Conservation (phyloP, 2,888 invertebrate species). For the Rhopalosiphum nymphaeae region DNA sequence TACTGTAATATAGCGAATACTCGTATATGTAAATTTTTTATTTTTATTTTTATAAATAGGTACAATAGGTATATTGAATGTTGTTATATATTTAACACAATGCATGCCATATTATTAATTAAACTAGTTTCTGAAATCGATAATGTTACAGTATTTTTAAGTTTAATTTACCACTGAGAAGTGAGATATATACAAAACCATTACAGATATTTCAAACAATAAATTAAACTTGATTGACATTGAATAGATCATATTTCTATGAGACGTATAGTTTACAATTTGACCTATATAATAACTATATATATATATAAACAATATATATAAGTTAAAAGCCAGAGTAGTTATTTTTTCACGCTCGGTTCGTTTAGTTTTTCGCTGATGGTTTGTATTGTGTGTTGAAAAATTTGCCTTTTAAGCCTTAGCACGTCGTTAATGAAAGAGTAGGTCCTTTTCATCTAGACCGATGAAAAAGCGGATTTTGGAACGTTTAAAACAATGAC, state of each 20-base stretch:
- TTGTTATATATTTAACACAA: too few species aligned
- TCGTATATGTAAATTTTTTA: too few species aligned
- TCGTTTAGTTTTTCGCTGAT: constrained; percentile 51
- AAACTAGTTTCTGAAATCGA: too few species aligned
- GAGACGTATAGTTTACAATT: not conserved
- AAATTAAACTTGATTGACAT: not conserved
- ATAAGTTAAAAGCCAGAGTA: constrained; percentile 10
- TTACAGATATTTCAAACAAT: not conserved
- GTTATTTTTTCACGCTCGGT: constrained; percentile 52
- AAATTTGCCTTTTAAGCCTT: constrained; percentile 64
- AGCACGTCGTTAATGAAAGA: constrained; percentile 62
- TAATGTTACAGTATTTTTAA: not conserved
- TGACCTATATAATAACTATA: constrained; percentile 24
- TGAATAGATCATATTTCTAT: not conserved
- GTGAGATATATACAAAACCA: not conserved
- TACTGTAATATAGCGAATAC: not conserved
- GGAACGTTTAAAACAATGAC: constrained; percentile 64
- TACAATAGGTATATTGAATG: too few species aligned
- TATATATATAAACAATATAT: not conserved
- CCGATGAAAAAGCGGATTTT: constrained; percentile 63
- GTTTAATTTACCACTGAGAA: not conserved
- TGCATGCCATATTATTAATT: too few species aligned
- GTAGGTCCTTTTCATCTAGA: constrained; percentile 57
- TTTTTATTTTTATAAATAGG: too few species aligned
- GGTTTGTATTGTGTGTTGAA: constrained; percentile 61